phyloP scores from a whole-genome alignment of 1,140 invertebrate genomes.

The Ceratosolen fusciceps region DNA sequence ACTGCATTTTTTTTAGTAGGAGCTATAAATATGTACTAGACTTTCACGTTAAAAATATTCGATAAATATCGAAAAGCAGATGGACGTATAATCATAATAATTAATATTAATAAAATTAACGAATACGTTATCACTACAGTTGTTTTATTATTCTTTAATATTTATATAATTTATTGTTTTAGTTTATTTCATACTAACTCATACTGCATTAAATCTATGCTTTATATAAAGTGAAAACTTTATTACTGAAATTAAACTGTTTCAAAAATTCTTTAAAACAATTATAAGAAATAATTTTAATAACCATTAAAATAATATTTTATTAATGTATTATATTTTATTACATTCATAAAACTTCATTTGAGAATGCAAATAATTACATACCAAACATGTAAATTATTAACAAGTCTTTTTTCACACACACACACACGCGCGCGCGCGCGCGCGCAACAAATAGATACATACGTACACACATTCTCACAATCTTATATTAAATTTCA shows the following conservation, averaged over 20 bases:
- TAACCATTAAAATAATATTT: conserved; percentile 42
- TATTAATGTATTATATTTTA: conserved; percentile 37
- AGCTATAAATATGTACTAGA: no score
- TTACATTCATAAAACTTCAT: conserved; percentile 32
- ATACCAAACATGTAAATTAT: conserved; percentile 36
- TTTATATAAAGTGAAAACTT: neutral
- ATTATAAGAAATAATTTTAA: neutral
- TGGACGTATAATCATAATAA: no score
- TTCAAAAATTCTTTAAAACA: neutral
- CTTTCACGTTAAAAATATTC: no score
- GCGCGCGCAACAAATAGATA: no score
- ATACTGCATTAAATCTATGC: neutral
- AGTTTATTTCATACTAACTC: neutral
- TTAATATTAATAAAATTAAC: no score
- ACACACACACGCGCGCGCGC: neutral
- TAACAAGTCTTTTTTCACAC: conserved; percentile 28
- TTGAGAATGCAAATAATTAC: conserved; percentile 31
- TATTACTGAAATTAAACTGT: neutral
- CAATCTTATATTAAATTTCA: conserved; percentile 38
- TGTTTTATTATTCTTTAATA: no score
- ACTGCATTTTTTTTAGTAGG: no score
- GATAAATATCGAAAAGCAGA: no score
- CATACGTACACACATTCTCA: conserved; percentile 26
- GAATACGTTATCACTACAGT: no score
- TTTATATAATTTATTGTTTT: no score